These are phyloP conservation scores for Triplophysa bombifrons DNA, from an alignment of 2,797 vertebrate genomes.

Conservation along the genomic window DNA sequence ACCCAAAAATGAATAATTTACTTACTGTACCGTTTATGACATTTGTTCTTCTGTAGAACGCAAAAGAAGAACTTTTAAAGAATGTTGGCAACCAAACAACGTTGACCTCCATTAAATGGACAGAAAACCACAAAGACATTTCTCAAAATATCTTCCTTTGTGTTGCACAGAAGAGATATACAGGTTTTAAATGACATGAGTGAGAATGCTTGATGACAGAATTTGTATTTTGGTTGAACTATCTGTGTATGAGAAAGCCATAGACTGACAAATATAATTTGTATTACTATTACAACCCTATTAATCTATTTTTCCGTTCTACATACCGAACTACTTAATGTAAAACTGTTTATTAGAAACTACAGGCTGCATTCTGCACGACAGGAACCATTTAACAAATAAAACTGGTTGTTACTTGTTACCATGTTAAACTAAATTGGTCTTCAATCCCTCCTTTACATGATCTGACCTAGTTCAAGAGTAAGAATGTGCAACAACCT, in stretches of 20 bases:
- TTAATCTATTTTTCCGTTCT: neutral
- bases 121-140: no score
- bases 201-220: no score
- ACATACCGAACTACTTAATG: neutral
- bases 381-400: constrained; percentile 51
- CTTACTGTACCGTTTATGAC: no score
- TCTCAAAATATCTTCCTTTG: no score
- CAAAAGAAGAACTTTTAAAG: no score
- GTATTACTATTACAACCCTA: constrained; percentile 1
- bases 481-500: constrained; percentile 57
- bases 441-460: constrained; percentile 53
- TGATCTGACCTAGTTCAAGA: constrained; percentile 61
- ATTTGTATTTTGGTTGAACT: no score
- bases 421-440: constrained; percentile 44
- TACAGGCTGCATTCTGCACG: constrained; percentile 49
- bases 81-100: no score
- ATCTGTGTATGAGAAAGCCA: neutral
- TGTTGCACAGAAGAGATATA: neutral
- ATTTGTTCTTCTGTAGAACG: no score
- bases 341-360: constrained; percentile 15
- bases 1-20: no score
- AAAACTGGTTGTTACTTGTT: constrained; percentile 15
- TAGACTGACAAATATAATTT: neutral
- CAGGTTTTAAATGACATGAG: no score
- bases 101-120: no score